Evolutionary conservation across 2,797 vertebrate species (phyloP).

Genomic region (Pseudomugil tenellus): DNA sequence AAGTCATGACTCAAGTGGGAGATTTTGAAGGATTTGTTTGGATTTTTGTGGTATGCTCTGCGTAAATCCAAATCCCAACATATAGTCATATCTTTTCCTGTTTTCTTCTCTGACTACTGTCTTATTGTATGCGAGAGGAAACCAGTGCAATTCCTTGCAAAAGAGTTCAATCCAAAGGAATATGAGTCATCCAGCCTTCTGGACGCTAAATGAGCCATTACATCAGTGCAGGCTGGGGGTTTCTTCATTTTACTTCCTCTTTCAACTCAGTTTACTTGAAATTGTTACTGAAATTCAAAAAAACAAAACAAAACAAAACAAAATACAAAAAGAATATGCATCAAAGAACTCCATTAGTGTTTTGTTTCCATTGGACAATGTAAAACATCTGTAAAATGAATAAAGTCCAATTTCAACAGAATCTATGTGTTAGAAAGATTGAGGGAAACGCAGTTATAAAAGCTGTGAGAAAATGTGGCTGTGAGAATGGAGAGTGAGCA

Average conservation of each 20-base stretch:
- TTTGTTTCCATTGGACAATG: neutral
- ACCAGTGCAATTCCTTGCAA: constrained; percentile 56
- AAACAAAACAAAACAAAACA: constrained; percentile 13
- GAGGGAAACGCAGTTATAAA: constrained; percentile 20
- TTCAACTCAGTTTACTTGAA: constrained; percentile 54
- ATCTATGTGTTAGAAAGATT: constrained; percentile 18
- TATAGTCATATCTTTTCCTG: constrained; percentile 60
- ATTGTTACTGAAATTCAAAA: constrained; percentile 30
- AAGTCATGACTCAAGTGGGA: constrained; percentile 11
- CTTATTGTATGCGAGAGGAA: constrained; percentile 69
- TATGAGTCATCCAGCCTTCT: constrained; percentile 52
- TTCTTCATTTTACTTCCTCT: constrained; percentile 59
- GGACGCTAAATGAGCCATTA: constrained; percentile 61
- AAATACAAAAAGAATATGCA: neutral
- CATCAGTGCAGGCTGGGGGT: constrained; percentile 62
- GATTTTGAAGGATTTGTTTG: constrained; percentile 32
- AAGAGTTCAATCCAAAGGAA: constrained; percentile 64
- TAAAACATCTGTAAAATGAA: constrained; percentile 2
- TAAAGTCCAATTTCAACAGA: constrained; percentile 5
- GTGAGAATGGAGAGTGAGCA: constrained; percentile 49
- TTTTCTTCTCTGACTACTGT: constrained; percentile 50
- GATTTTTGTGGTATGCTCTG: constrained; percentile 24
- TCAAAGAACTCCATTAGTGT: constrained; percentile 15
- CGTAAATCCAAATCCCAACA: constrained; percentile 40
- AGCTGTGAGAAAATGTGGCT: constrained; percentile 38